Evolutionary conservation across 2,888 invertebrate species (phyloP), one percentile per base, ranked within the genome.

Genomic region (Drosophila putrida): DNA sequence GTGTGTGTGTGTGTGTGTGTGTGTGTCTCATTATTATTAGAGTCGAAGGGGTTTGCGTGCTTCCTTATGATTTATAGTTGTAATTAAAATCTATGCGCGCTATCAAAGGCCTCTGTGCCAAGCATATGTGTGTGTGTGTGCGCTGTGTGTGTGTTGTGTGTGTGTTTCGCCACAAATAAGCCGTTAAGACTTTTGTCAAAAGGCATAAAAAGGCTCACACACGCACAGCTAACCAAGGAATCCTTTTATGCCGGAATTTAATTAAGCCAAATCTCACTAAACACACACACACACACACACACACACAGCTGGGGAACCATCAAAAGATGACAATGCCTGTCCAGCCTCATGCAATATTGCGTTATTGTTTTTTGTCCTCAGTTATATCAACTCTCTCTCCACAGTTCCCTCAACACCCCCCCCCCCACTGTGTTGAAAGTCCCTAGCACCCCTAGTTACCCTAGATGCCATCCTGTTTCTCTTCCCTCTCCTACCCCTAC

Each of bases 121-220:
- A 4, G 25, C 9, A 15, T 31, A 15, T 15, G 38, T 38, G 28
- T 46, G 4, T 31, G 15, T 27, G 9, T 47, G 31, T 49, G 27
- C 39, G 10, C 38, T 54, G 41, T 15, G 25, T 13, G 13, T 41
- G n/a, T 28, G 15, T 59, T 10, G 15, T 47, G 41, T 64, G 50
- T 59, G 44, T 38, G 41, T 61, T 39, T 59, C 27, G 55, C 41
- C 63, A 59, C 50, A 59, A 68, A 75, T 83, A 88, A 88, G 71
- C 78, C 86, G 73, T 75, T 75, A 88, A 88, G 80, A 71, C 88
- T 88, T 85, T 80, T 86, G 86, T 80, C 78, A 82, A 85, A 88
- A 88, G 71, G 75, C 72, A 71, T 78, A 80, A 80, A 82, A 77
- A 38, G 51, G 20, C 58, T 65, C 39, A 50, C 28, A 74, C 36